Base-by-base conservation (phyloP, 2,888 invertebrate genomes). In the Psylliodes chrysocephalus region DNA sequence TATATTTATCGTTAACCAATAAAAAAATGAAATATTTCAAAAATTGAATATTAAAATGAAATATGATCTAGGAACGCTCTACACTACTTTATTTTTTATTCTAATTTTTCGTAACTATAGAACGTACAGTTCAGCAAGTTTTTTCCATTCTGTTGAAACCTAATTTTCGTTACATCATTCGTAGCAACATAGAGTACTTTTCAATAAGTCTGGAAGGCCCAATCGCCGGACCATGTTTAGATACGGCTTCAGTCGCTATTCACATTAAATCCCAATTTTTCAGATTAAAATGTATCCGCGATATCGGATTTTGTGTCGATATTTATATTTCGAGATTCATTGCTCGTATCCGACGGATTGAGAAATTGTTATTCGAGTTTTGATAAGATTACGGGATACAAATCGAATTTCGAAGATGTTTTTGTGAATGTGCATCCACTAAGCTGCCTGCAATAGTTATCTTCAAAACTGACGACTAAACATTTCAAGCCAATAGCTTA, bases 181-280 rank as follows among this genome's bases (percentile, higher is more conserved):
- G 55, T 4, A 40, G 42, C 51, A 47, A 51, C 47, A 61, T 42
- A 30, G 38, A 53, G 46, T 46, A 56, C 47, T 56, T 62, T 67
- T 61, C 60, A 63, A 60, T 62, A 52, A 15, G 38, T 51, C 62
- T 7, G 17, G 7, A 8, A 35, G 35, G 2, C 25, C 49, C 17
- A 4, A 63, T 44, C 62, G 51, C 33, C 51, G 56, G 63, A 63
- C 53, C 63, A 49, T 63, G 63, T 52, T 33, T 19, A 40, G 63
- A 63, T 63, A 63, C 46, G 63, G 63, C 59, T 63, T 63, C 63
- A 14, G 53, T 30, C 53, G 46, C 59, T 59, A 33, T 63, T 53
- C 57, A 57, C 5, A 14, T 28, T 22, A 59, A 49, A 59, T 59
- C 59, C 59, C 33, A 40, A 63, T 63, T 63, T 63, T 53, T 46